phyloP scores from a whole-genome alignment of 1,140 invertebrate species.

The Cherax destructor region DNA sequence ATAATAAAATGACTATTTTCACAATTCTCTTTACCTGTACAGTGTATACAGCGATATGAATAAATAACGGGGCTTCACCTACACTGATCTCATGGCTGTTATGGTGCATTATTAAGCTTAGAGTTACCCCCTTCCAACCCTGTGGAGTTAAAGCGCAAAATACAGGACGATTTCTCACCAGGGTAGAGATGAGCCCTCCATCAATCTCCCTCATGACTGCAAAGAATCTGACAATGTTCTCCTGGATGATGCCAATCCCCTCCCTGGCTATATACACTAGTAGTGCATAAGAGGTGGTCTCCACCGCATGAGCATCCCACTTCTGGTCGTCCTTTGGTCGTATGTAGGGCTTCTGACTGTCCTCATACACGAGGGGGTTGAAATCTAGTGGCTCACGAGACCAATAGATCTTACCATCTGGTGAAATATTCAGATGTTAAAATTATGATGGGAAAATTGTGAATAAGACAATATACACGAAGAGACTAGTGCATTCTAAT shows the following conservation, averaged over 20 bases:
- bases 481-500: too few species aligned
- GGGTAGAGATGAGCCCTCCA: constrained; percentile 79
- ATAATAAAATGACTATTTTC: background rate
- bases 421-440: constrained; percentile 23
- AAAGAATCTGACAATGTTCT: constrained; percentile 80
- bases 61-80: too few species aligned
- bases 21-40: too few species aligned
- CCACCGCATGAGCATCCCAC: constrained; percentile 77
- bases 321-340: constrained; percentile 75
- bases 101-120: too few species aligned
- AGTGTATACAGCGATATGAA: too few species aligned
- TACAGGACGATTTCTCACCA: constrained; percentile 70
- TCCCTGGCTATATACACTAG: constrained; percentile 77
- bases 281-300: constrained; percentile 80
- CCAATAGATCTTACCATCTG: constrained; percentile 77
- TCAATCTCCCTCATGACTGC: constrained; percentile 79
- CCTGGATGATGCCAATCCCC: constrained; percentile 74
- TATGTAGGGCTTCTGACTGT: constrained; percentile 76
- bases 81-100: too few species aligned
- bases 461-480: too few species aligned
- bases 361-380: constrained; percentile 76
- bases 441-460: too few species aligned
- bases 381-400: constrained; percentile 74
- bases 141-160: too few species aligned
- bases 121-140: too few species aligned